These are phyloP conservation scores for Gryllus longicercus DNA, from an alignment of 2,888 invertebrate species.

Conservation along the genomic window DNA sequence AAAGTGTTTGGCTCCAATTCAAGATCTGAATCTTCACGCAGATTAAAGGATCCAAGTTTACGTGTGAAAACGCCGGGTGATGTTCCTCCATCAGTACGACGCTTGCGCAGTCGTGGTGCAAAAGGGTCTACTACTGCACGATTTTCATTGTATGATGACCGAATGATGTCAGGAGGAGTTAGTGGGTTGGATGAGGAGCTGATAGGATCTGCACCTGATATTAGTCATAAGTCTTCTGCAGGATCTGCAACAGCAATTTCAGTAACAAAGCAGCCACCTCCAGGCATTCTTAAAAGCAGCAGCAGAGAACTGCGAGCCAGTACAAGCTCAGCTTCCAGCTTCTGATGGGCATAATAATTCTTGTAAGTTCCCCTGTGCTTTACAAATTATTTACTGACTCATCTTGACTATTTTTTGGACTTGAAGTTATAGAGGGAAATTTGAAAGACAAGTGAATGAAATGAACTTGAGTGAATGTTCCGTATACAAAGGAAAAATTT, in stretches of 20 bases:
- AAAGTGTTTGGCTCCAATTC: slow-evolving; percentile 57
- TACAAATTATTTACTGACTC: too few relatives aligned
- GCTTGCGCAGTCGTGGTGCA: slow-evolving; percentile 53
- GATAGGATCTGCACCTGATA: neutral
- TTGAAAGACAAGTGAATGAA: too few relatives aligned
- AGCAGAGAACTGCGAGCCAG: neutral
- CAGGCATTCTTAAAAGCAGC: neutral
- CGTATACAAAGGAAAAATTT: too few relatives aligned
- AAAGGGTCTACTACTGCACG: slow-evolving; percentile 61
- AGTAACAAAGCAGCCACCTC: neutral
- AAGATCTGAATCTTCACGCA: slow-evolving; percentile 27
- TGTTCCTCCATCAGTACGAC: slow-evolving; percentile 71
- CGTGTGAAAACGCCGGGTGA: slow-evolving; percentile 80
- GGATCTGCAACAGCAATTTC: neutral
- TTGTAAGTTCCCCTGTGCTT: too few relatives aligned
- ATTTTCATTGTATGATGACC: slow-evolving; percentile 82
- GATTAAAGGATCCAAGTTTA: slow-evolving; percentile 67
- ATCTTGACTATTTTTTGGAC: too few relatives aligned
- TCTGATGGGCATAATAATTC: neutral
- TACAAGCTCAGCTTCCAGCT: slow-evolving; percentile 17
- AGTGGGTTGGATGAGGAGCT: neutral
- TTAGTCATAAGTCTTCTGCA: neutral
- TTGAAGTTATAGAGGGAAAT: too few relatives aligned
- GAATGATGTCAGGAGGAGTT: slow-evolving; percentile 66
- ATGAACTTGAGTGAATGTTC: too few relatives aligned